These are phyloP conservation scores for Brachyopa scutellaris DNA, from an alignment of 2,888 invertebrate species.

Conservation along the genomic window DNA sequence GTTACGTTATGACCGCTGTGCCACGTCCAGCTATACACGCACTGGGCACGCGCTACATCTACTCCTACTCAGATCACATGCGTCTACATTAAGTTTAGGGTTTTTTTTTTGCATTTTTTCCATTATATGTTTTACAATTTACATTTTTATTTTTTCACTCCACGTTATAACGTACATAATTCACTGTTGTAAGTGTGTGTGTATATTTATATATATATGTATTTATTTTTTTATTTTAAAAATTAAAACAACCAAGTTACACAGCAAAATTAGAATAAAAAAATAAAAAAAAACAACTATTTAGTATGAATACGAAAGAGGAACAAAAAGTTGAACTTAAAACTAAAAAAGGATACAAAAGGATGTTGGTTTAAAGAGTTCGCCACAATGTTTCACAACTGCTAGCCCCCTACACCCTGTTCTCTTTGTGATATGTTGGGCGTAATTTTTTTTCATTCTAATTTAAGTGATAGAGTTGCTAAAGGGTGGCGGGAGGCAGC, in stretches of 20 bases:
- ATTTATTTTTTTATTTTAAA: conserved; percentile 44
- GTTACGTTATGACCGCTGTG: conserved; percentile 65
- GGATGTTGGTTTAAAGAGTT: conserved; percentile 25
- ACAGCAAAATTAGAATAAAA: conserved; percentile 55
- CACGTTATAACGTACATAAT: conserved; percentile 56
- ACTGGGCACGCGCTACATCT: conserved; percentile 33
- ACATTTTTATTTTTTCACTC: conserved; percentile 60
- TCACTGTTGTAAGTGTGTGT: conserved; percentile 48
- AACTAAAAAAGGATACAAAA: conserved; percentile 63
- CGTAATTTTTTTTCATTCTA: conserved; percentile 32
- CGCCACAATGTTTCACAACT: conserved; percentile 15
- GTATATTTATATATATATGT: conserved; percentile 33
- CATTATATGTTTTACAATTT: conserved; percentile 56
- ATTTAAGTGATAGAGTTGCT: conserved; percentile 18
- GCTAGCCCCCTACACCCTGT: neutral
- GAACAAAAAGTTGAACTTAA: conserved; percentile 70
- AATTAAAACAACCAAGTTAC: conserved; percentile 68
- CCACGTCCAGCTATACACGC: conserved; percentile 52
- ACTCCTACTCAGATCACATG: conserved; percentile 52
- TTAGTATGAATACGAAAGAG: conserved; percentile 67
- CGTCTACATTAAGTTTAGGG: conserved; percentile 26
- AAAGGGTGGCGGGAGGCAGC: neutral
- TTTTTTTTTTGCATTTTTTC: conserved; percentile 12
- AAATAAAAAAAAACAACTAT: conserved; percentile 43
- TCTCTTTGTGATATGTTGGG: conserved; percentile 56